These are phyloP conservation scores for Caenorhabditis wallacei DNA, from an alignment of 2,888 invertebrate species.

Conservation along the genomic window DNA sequence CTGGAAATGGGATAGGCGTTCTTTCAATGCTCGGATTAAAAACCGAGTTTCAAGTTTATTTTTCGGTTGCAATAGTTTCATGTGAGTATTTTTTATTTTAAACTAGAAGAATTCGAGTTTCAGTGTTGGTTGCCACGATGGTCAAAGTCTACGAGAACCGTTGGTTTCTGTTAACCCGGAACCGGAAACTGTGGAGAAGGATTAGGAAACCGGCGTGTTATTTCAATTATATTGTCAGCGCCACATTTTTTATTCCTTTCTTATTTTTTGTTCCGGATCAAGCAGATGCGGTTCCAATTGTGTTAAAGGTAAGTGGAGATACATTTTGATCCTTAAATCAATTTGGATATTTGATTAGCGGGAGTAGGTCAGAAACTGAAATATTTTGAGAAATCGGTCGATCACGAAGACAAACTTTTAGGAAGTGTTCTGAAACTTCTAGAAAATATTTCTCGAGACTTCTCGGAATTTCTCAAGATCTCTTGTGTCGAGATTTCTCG, in stretches of 20 bases:
- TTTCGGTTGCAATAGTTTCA: slow-evolving; percentile 18
- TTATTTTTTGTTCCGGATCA: slow-evolving; percentile 34
- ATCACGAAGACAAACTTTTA: too few relatives aligned
- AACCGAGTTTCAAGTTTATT: slow-evolving; percentile 16
- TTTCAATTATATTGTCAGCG: background rate
- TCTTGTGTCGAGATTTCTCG: too few relatives aligned
- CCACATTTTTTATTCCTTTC: slow-evolving; percentile 19
- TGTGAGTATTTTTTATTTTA: background rate
- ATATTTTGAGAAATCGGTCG: too few relatives aligned
- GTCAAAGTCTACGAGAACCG: slow-evolving; percentile 21
- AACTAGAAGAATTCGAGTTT: background rate
- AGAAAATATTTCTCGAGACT: too few relatives aligned
- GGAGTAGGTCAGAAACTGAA: background rate
- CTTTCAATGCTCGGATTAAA: slow-evolving; percentile 16
- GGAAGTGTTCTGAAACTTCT: too few relatives aligned
- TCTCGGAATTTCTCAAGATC: too few relatives aligned
- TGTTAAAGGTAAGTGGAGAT: slow-evolving; percentile 7
- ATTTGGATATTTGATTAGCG: background rate
- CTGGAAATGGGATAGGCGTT: slow-evolving; percentile 22
- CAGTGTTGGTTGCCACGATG: slow-evolving; percentile 28
- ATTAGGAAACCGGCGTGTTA: background rate
- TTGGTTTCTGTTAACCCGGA: slow-evolving; percentile 10
- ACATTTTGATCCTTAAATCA: background rate
- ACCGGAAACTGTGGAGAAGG: slow-evolving; percentile 13
- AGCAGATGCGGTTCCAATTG: slow-evolving; percentile 1